Evolutionary conservation across 2,797 vertebrate genomes (phyloP).

Genomic region (Rhynchotus rufescens): DNA sequence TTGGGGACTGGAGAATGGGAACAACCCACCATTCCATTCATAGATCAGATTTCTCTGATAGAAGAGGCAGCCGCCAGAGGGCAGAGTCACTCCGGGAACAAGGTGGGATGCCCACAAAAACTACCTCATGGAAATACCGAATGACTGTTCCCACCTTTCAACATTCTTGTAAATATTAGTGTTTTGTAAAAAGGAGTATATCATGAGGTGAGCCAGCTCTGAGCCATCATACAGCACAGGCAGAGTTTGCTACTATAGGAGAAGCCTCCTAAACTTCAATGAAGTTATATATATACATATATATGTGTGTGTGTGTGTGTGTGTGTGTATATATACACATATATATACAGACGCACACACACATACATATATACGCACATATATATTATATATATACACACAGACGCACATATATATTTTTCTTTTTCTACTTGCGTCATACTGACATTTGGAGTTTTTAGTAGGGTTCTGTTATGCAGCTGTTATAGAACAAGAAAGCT

Average conservation of each 20-base stretch:
- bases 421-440: not conserved
- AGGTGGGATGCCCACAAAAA: not conserved
- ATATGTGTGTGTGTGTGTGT: too few species aligned
- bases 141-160: not conserved
- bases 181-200: not conserved
- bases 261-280: not conserved
- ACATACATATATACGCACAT: not conserved
- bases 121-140: not conserved
- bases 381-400: too few species aligned
- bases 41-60: not conserved
- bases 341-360: too few species aligned
- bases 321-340: not conserved
- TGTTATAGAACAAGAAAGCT: not conserved
- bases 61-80: conserved; percentile 64
- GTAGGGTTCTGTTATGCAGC: not conserved
- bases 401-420: too few species aligned
- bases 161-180: not conserved
- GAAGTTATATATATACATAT: not conserved
- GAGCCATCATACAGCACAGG: not conserved
- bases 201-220: not conserved
- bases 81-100: conserved; percentile 19
- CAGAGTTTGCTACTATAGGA: not conserved
- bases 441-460: not conserved
- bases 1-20: not conserved
- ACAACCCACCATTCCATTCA: not conserved